Conservation (phyloP, 1,140 invertebrate genomes). For the Zaprionus gabonicus region DNA sequence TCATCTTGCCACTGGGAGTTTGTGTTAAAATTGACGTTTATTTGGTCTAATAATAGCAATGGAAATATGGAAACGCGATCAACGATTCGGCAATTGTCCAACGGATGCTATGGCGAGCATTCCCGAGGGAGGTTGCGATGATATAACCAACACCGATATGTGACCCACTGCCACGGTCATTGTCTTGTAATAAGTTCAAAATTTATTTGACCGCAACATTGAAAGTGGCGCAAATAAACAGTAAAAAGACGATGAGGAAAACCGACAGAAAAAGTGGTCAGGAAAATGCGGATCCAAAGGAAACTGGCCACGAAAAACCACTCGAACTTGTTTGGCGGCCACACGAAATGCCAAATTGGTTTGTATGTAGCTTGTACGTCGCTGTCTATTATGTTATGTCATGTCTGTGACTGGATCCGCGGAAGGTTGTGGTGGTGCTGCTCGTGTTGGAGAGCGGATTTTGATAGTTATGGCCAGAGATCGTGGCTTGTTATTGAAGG, state of each 20-base stretch:
- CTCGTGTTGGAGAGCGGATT: not conserved
- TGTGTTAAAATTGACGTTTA: constrained; percentile 2
- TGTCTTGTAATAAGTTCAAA: constrained; percentile 46
- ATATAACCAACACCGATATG: not conserved
- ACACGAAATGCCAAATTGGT: constrained; percentile 19
- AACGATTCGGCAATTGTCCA: not conserved
- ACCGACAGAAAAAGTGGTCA: constrained; percentile 25
- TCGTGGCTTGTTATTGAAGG: constrained; percentile 4
- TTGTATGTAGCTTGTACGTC: constrained; percentile 24
- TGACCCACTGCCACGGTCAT: constrained; percentile 68
- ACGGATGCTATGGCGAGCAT: not conserved
- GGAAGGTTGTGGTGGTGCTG: constrained; percentile 52
- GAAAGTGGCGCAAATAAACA: constrained; percentile 31
- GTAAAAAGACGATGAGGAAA: constrained; percentile 7
- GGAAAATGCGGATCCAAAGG: constrained; percentile 54
- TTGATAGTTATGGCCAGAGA: constrained; percentile 32
- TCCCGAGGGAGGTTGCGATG: not conserved
- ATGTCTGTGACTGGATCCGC: constrained; percentile 36
- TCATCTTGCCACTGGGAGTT: constrained; percentile 9
- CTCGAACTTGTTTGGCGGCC: constrained; percentile 44
- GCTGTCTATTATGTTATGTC: constrained; percentile 77
- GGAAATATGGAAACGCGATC: not conserved
- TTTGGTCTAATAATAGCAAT: not conserved
- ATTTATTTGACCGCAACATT: constrained; percentile 57
- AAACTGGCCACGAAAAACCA: constrained; percentile 48